Evolutionary conservation across 2,113 vertebrate species (phyloP).

Genomic region (Nycticebus coucang): DNA sequence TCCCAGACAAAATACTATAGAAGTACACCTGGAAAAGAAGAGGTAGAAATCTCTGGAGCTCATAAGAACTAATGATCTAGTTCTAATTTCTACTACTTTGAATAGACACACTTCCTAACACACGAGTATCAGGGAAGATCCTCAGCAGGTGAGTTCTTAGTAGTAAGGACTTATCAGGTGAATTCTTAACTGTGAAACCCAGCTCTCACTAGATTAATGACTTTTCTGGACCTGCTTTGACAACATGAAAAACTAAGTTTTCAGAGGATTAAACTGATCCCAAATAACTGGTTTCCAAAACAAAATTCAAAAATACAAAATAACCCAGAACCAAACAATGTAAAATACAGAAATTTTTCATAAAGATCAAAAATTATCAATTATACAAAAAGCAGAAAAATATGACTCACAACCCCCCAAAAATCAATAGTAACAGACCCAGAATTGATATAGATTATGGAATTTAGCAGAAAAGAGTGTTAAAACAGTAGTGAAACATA

Average conservation of each 20-base stretch:
- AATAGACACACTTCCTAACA: neutral
- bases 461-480: neutral
- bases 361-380: neutral
- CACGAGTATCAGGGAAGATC: neutral
- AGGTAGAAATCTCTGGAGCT: neutral
- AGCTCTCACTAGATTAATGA: neutral
- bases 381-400: neutral
- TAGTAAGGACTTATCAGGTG: neutral
- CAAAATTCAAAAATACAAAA: neutral
- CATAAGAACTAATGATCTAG: neutral
- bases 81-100: neutral
- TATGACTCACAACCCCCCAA: neutral
- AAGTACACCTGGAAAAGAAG: neutral
- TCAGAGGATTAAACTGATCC: neutral
- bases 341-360: slow-evolving; percentile 6
- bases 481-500: neutral
- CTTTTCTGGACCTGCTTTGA: neutral
- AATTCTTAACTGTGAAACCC: neutral
- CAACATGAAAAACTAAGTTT: neutral
- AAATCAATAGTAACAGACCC: neutral
- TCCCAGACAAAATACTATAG: neutral
- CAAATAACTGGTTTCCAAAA: slow-evolving; percentile 25
- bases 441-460: neutral
- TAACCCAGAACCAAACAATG: neutral
- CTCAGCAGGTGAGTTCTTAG: neutral